Base-by-base conservation (phyloP, 2,888 invertebrate species). In the Entomobrya proxima region DNA sequence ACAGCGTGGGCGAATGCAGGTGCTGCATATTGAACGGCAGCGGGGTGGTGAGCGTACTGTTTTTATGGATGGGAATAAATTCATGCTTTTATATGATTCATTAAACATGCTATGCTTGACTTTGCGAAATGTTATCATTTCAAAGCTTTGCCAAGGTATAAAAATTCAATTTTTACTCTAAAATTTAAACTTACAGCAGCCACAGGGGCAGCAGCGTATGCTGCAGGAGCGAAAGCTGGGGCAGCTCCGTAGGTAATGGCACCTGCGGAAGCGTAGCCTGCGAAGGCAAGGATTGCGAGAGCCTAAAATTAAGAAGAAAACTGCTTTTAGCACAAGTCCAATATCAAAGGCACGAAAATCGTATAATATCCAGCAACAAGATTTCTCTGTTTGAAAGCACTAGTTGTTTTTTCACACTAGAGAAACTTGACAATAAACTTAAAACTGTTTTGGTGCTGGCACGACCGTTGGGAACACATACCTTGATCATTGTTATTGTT, bases 401-500 rank as follows among this genome's bases (percentile, higher is more conserved):
- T 13, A 13, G 15, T n/a, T 15, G 15, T 47, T 47, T 47, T 4
- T 47, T 2, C 47, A 47, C 47, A 37, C 5, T 6, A 37, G 69
- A 30, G 11, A 13, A 21, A 21, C 30, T 30, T 7, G 24, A 52
- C 52, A 52, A 18, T 21, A n/a, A 2, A n/a, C 32, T 9, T 4
- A 37, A 67, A 30, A 13, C 30, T 67, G 35, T 5, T 35, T 11
- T 18, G 37, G 30, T n/a, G 13, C 4, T 35, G 7, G 27, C 24
- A 74, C 21, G 67, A 4, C 58, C 21, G 18, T 50, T 52, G 27
- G 13, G 24, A 58, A 13, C 40, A 75, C 75, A 40, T 85, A 85
- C 85, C 85, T 85, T 85, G 72, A 85, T 85, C 85, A 85, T 85
- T 72, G 50, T 85, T 69, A 64, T 50, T 78, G 67, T 76, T 75